Conservation (phyloP, 2,113 vertebrate genomes). For the Lonchura striata region DNA sequence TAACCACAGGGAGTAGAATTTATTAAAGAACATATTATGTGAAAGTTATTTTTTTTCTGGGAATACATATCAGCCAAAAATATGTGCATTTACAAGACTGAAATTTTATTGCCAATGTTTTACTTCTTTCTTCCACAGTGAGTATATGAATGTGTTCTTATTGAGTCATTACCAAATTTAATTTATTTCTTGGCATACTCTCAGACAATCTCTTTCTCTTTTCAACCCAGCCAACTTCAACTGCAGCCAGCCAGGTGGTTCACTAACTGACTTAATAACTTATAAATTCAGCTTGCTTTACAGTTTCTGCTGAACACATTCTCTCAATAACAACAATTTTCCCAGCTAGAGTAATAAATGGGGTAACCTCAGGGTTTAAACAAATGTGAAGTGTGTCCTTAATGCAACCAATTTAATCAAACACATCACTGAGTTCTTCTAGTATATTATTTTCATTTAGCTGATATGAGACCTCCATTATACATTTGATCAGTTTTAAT, state of each 20-base stretch:
- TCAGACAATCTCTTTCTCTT: background rate
- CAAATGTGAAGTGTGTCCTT: constrained; percentile 44
- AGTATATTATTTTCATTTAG: constrained; percentile 51
- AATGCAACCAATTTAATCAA: constrained; percentile 55
- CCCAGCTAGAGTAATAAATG: background rate
- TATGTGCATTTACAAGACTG: background rate
- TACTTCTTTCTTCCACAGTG: background rate
- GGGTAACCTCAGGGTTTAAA: constrained; percentile 35
- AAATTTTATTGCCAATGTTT: background rate
- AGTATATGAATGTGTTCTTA: background rate
- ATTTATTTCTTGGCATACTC: constrained; percentile 25
- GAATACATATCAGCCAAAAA: background rate
- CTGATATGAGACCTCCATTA: constrained; percentile 12
- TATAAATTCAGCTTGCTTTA: constrained; percentile 18
- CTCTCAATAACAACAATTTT: background rate
- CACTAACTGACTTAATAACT: constrained; percentile 32
- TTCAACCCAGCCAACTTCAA: background rate
- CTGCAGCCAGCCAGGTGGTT: constrained; percentile 9
- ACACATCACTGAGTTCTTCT: constrained; percentile 32
- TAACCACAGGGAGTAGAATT: background rate
- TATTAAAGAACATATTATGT: background rate
- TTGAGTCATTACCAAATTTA: background rate
- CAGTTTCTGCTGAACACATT: background rate
- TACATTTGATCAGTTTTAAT: constrained; percentile 46
- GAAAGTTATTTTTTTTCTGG: background rate